Evolutionary conservation across 2,888 invertebrate genomes (phyloP), one percentile per base, ranked within the genome.

Genomic region (Arctia plantaginis): DNA sequence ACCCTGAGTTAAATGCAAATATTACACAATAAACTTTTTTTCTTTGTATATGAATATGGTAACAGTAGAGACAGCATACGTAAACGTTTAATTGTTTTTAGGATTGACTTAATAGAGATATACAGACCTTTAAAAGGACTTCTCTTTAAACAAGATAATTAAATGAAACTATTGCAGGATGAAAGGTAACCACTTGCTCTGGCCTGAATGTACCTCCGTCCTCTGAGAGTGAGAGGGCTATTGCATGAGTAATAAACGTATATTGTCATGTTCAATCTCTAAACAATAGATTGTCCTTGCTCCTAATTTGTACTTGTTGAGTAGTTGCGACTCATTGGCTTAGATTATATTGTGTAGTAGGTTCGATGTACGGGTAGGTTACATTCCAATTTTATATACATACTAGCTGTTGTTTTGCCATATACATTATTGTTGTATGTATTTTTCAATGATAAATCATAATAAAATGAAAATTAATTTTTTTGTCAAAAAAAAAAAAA

Each of bases 251-350:
- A 67, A 67, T 55, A 69, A 55, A 55, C 35, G 35, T 27, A 74
- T 35, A 69, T 59, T 7, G 35, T 4, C 44, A 35, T 55, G 47
- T 12, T 39, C 33, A 70, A 39, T 62, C 20, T 35, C 30, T 59
- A 71, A 70, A 74, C 70, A 74, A 74, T 71, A 71, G 70, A 27
- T 18, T 67, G 74, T 66, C 74, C 74, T 74, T 66, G 74, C 44
- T 74, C 74, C 70, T 74, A 74, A 74, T 74, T 74, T 47, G 70
- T 74, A 70, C 33, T 66, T 3, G 66, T 70, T 66, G 27, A 59
- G 66, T 55, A 27, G 66, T 51, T 35, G 20, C 64, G 62, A 39
- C 10, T 30, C 18, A 44, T 47, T 72, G 55, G 23, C 12, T 33
- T 41, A 44, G 18, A 59, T 72, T 41, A 62, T 47, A 47, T 27